Percentiles rank a stretch among this genome's conserved stretches.
phyloP scores from a whole-genome alignment of 2,888 invertebrate species.

The Anthrax anthrax region DNA sequence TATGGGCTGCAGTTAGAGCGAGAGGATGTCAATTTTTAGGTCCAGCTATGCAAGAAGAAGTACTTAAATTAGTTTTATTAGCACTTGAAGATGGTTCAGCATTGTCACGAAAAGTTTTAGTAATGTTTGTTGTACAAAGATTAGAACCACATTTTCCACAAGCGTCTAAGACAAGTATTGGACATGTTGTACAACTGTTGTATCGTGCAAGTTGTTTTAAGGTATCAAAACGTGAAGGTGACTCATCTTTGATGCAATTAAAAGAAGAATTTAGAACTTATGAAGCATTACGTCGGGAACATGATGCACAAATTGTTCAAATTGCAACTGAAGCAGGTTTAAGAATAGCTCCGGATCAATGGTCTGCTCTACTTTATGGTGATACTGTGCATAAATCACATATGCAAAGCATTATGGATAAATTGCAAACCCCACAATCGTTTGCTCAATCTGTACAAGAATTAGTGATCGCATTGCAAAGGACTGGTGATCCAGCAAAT shows the following conservation, averaged over 20 bases:
- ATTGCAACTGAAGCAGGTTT: conserved; percentile 96
- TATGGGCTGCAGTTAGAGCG: conserved; percentile 94
- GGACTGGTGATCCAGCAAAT: conserved; percentile 73
- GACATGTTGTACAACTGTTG: conserved; percentile 94
- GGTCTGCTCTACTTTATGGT: conserved; percentile 93
- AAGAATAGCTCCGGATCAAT: conserved; percentile 94
- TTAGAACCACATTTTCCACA: conserved; percentile 90
- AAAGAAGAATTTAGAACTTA: conserved; percentile 95
- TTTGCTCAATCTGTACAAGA: conserved; percentile 87
- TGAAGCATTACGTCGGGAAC: conserved; percentile 82
- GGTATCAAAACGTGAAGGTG: conserved; percentile 91
- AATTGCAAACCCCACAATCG: conserved; percentile 84
- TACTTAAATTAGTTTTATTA: conserved; percentile 79
- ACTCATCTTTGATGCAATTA: conserved; percentile 94
- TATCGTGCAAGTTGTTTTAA: conserved; percentile 98
- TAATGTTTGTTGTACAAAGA: conserved; percentile 97
- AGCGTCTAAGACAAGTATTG: conserved; percentile 97
- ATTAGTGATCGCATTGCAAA: conserved; percentile 74
- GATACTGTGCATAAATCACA: conserved; percentile 92
- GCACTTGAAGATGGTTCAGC: conserved; percentile 93
- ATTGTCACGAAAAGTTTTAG: conserved; percentile 82
- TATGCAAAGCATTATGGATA: conserved; percentile 87
- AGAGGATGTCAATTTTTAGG: conserved; percentile 97
- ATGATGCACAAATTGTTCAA: conserved; percentile 96
- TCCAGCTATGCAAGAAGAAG: conserved; percentile 99